Base-by-base conservation (phyloP, 2,888 invertebrate genomes). In the Melinaea menophilus region DNA sequence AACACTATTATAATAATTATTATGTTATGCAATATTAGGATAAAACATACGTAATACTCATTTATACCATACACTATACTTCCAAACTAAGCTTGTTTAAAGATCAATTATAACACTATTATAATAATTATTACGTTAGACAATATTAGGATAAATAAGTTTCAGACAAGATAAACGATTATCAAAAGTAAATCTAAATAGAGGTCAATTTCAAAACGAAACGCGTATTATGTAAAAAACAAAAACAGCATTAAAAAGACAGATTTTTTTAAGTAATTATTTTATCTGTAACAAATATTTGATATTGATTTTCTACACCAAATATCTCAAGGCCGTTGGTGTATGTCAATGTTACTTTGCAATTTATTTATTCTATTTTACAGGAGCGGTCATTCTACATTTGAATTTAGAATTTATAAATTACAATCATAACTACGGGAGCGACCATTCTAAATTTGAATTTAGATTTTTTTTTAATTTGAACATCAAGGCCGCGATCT, bases 1-100 rank as follows among this genome's bases (percentile, higher is more conserved):
- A 31, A 51, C 51, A 51, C 31, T 31, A 31, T 51, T 51, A 51
- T 51, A 31, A 51, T 51, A 31, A 31, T 51, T 51, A 51, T 31
- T 31, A 51, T 9, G 11, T 11, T 9, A 7, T 9, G 11, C 7
- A 37, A 41, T 41, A 41, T 41, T 41, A 41, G n/a, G n/a, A n/a
- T n/a, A n/a, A n/a, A n/a, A n/a, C n/a, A n/a, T n/a, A n/a, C n/a
- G n/a, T n/a, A 11, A 22, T 4, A 51, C 51, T 7, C 48, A 9
- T 31, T 51, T 31, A 51, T 51, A 31, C 31, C 22, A 51, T 31
- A 9, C 31, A 51, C 31, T 51, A 11, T 51, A 51, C 7, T 51
- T 31, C 31, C 31, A 51, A 51, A 51, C 51, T 7, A 31, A 11
- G 31, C 7, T 31, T 31, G 31, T 31, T 51, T 22, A 31, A 7